These are phyloP conservation scores for Hydractinia echinata DNA, from an alignment of 30 jellyfish, hydroid and myxozoan species.

Conservation along the genomic window DNA sequence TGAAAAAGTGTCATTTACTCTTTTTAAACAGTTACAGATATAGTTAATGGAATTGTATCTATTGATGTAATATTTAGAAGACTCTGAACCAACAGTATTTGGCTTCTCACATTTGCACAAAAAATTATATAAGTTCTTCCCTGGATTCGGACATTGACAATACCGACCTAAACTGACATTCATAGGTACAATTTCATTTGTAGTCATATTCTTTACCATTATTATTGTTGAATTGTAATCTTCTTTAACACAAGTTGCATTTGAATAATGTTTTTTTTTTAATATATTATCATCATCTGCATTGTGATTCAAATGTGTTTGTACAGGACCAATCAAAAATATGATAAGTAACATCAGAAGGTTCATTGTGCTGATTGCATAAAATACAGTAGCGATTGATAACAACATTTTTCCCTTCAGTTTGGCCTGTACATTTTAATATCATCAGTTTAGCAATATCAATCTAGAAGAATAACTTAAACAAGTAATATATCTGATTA, in stretches of 20 bases:
- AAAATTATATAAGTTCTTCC: not conserved
- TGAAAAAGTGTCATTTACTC: conserved; percentile 7
- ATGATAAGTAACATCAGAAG: not conserved
- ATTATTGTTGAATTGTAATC: not conserved
- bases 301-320: not conserved
- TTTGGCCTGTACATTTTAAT: too few species aligned
- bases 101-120: not conserved
- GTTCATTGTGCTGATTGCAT: too few species aligned
- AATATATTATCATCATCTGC: not conserved
- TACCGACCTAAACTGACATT: conserved; percentile 14
- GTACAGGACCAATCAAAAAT: not conserved
- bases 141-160: conserved; percentile 4
- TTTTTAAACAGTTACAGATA: conserved; percentile 9
- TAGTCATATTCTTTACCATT: not conserved
- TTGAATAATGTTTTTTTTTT: conserved; percentile 1
- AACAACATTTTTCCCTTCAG: too few species aligned
- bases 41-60: not conserved
- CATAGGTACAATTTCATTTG: not conserved
- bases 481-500: too few species aligned
- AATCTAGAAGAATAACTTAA: too few species aligned
- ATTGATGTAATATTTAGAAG: too few species aligned
- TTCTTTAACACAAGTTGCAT: conserved; percentile 9
- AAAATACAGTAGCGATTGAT: too few species aligned
- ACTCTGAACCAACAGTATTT: not conserved
- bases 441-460: too few species aligned